Evolutionary conservation across 2,113 vertebrate genomes (phyloP), one percentile per base, ranked within the genome.

Genomic region (Scalopus aquaticus): DNA sequence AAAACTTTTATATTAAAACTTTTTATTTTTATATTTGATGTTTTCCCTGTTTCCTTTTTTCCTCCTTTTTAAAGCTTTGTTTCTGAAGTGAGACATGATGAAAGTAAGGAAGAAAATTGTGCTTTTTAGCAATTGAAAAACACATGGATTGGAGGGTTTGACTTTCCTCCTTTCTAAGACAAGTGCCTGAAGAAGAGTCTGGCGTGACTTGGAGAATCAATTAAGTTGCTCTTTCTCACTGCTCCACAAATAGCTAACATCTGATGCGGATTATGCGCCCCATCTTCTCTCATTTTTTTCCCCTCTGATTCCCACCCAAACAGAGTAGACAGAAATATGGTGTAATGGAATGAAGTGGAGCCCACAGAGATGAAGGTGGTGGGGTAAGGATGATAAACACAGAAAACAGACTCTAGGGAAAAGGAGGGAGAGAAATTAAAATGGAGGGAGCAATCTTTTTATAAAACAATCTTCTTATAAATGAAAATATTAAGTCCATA

Each of bases 281-380:
- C 16, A 9, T 94, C 60, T 94, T 89, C 39, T 90, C 49, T 69
- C n/a, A 88, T 56, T 85, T 93, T 54, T 58, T 24, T 20, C n/a
- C 64, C 84, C 60, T 83, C 15, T 24, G 10, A 46, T 62, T 88
- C 44, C 92, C 67, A 93, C n/a, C 62, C 78, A 86, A 77, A 54
- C 78, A 64, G 6, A 79, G 86, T 49, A 72, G 54, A 85, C 15
- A 56, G 62, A 76, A 93, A 82, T 51, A 28, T 10, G 42, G 22
- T 42, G 22, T 9, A 42, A 15, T 28, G 9, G 62, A 79, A 56
- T 51, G 42, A 86, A 91, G 30, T 17, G 15, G 81, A 74, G 24
- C 49, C 56, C 60, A 84, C 15, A 62, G 28, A 64, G 20, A 73
- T 35, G 90, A 74, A 82, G 76, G 26, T 51, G 9, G 37, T 8